Evolutionary conservation across 2,888 invertebrate species (phyloP).

Genomic region (Andrena hattorfiana): DNA sequence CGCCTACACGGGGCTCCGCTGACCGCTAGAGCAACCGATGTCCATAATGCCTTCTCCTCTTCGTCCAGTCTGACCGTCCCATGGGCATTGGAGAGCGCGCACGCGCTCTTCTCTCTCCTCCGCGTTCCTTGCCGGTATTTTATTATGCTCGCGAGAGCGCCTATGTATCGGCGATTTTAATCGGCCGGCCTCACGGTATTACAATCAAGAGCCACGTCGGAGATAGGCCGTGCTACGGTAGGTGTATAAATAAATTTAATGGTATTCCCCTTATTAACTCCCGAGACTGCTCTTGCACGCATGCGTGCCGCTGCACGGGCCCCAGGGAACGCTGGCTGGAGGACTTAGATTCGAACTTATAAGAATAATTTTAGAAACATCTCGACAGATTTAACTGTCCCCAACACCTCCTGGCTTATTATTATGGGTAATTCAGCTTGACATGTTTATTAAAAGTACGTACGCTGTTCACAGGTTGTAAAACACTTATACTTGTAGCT

Average conservation of each 20-base stretch:
- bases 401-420: background rate
- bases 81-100: conserved; percentile 3
- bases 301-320: background rate
- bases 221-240: conserved; percentile 36
- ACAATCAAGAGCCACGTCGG: conserved; percentile 50
- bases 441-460: background rate
- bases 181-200: conserved; percentile 65
- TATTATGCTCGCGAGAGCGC: conserved; percentile 36
- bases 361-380: background rate
- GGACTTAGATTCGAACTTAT: background rate
- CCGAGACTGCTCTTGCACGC: background rate
- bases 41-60: conserved; percentile 55
- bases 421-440: background rate
- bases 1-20: conserved; percentile 54
- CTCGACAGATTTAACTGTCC: background rate
- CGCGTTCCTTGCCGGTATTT: conserved; percentile 31
- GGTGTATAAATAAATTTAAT: conserved; percentile 65
- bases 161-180: conserved; percentile 70
- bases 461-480: background rate
- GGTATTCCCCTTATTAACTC: conserved; percentile 59
- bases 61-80: conserved; percentile 14
- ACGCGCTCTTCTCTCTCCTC: conserved; percentile 27
- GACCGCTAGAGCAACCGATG: conserved; percentile 50
- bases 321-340: background rate
- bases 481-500: no score